Conservation (phyloP, 2,797 vertebrate genomes). For the Sebastes trivittatus region DNA sequence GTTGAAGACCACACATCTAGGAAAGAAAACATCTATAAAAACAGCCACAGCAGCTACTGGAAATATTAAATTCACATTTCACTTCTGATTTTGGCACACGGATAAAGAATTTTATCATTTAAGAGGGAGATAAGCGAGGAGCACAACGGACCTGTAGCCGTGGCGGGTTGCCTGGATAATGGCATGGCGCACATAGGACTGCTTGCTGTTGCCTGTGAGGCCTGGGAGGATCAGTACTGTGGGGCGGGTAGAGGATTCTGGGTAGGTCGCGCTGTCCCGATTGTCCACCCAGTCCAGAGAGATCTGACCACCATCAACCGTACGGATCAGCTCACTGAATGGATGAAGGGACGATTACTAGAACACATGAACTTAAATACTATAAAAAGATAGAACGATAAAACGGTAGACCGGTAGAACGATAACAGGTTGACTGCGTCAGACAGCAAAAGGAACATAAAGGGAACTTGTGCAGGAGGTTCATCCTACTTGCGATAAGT, state of each 20-base stretch:
- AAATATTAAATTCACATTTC: not conserved
- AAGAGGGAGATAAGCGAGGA: not conserved
- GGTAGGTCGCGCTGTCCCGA: constrained; percentile 45
- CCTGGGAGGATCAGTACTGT: constrained; percentile 87
- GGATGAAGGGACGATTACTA: not conserved
- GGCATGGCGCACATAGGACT: constrained; percentile 82
- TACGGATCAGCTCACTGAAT: constrained; percentile 83
- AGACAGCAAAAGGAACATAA: not conserved
- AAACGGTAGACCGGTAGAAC: not conserved
- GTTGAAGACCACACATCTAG: constrained; percentile 87
- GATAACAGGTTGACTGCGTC: not conserved
- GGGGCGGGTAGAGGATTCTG: constrained; percentile 77
- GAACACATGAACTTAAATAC: too few species aligned
- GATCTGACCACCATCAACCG: constrained; percentile 86
- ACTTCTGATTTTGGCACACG: not conserved
- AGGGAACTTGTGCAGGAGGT: not conserved
- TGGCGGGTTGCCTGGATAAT: constrained; percentile 74
- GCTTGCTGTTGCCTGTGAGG: constrained; percentile 85
- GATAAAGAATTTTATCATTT: not conserved
- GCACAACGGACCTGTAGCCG: constrained; percentile 82
- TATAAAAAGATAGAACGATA: not conserved
- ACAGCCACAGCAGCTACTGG: not conserved
- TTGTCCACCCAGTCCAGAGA: constrained; percentile 87
- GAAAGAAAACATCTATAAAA: constrained; percentile 1
- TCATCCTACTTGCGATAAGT: constrained; percentile 83